These are phyloP conservation scores for Scaptomyza flava DNA, from an alignment of 2,888 invertebrate genomes.

Conservation along the genomic window DNA sequence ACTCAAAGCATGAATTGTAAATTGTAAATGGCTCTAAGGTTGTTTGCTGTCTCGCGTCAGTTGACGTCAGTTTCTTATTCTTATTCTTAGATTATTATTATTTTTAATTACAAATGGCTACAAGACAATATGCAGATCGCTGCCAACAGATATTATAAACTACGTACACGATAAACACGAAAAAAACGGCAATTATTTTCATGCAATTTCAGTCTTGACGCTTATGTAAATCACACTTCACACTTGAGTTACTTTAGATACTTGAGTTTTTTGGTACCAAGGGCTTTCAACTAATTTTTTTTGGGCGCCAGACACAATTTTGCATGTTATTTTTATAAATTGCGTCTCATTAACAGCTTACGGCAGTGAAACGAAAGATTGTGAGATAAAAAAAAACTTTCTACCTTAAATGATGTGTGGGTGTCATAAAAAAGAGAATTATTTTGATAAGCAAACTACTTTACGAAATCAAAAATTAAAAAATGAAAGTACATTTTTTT, in stretches of 20 bases:
- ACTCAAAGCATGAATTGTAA: constrained; percentile 54
- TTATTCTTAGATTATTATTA: neutral
- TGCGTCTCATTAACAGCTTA: constrained; percentile 45
- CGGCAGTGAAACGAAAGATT: constrained; percentile 40
- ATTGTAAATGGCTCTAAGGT: constrained; percentile 31
- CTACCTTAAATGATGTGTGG: constrained; percentile 29
- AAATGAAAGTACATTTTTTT: neutral
- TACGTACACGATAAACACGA: constrained; percentile 19
- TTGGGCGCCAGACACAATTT: constrained; percentile 35
- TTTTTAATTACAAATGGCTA: constrained; percentile 71
- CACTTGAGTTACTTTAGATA: constrained; percentile 5
- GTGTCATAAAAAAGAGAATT: constrained; percentile 19
- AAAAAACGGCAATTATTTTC: constrained; percentile 22
- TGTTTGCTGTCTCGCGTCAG: constrained; percentile 6
- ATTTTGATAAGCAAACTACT: neutral
- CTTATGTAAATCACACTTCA: constrained; percentile 45
- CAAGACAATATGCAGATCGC: constrained; percentile 73
- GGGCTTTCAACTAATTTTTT: constrained; percentile 33
- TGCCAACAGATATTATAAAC: constrained; percentile 27
- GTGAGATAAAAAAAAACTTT: constrained; percentile 31
- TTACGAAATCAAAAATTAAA: constrained; percentile 1
- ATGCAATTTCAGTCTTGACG: constrained; percentile 18
- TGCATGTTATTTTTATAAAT: constrained; percentile 57
- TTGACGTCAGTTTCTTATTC: constrained; percentile 13
- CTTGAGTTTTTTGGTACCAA: constrained; percentile 22